phyloP scores from a whole-genome alignment of 2,113 vertebrate species.

The Rostratula benghalensis region DNA sequence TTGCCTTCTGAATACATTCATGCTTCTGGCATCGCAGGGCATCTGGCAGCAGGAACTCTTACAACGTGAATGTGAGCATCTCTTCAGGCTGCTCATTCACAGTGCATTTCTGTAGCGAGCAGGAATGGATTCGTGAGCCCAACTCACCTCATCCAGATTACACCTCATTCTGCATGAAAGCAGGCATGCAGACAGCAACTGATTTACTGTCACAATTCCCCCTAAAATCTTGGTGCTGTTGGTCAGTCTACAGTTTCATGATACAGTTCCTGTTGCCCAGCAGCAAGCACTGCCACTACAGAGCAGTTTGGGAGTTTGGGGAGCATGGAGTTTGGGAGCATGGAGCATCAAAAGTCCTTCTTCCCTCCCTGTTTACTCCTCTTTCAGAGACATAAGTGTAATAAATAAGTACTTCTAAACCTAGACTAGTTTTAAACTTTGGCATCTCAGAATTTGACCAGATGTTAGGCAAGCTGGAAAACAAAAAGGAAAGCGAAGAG shows the following conservation, averaged over 20 bases:
- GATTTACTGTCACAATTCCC: background rate
- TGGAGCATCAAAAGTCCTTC: rapidly evolving
- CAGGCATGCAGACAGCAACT: background rate
- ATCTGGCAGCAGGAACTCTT: background rate
- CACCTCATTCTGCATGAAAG: background rate
- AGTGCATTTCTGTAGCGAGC: background rate
- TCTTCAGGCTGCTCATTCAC: background rate
- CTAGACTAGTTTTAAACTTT: background rate
- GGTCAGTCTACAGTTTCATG: rapidly evolving
- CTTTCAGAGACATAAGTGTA: background rate
- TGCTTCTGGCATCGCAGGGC: background rate
- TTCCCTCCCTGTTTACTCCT: background rate
- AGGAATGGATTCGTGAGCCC: background rate
- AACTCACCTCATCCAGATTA: background rate
- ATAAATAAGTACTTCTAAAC: background rate
- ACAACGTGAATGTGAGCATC: rapidly evolving
- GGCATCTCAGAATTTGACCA: background rate
- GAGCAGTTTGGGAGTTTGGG: rapidly evolving
- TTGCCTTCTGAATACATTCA: background rate
- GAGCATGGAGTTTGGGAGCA: rapidly evolving
- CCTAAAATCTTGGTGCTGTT: background rate
- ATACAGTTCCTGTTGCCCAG: background rate
- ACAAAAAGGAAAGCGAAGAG: background rate
- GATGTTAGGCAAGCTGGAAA: background rate
- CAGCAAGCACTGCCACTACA: rapidly evolving